phyloP scores from a whole-genome alignment of 2,797 vertebrate genomes.

The Notolabrus celidotus region DNA sequence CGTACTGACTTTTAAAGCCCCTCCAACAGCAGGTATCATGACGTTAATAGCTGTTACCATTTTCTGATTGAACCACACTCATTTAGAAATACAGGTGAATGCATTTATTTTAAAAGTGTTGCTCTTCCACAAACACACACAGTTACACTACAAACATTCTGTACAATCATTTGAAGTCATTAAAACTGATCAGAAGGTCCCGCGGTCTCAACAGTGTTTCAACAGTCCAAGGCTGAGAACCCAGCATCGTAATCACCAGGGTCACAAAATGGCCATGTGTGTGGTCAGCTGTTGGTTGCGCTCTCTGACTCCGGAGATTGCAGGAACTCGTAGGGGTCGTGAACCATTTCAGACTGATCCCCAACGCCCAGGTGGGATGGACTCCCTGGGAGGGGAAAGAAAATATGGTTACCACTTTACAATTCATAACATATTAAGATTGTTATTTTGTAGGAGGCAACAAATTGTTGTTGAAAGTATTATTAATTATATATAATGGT shows the following conservation, averaged over 20 bases:
- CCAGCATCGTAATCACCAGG: constrained; percentile 37
- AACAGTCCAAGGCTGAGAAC: constrained; percentile 22
- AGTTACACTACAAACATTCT: constrained; percentile 70
- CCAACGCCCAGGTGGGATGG: constrained; percentile 93
- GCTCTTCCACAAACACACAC: constrained; percentile 64
- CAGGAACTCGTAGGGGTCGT: constrained; percentile 97
- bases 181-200: constrained; percentile 33
- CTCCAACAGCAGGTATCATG: not conserved
- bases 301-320: constrained; percentile 92
- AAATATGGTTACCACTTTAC: constrained; percentile 21
- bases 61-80: constrained; percentile 30
- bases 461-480: no score
- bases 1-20: not conserved
- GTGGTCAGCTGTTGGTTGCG: constrained; percentile 83
- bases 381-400: constrained; percentile 85
- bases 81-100: constrained; percentile 57
- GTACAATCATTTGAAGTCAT: constrained; percentile 74
- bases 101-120: constrained; percentile 76
- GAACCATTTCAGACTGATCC: constrained; percentile 94
- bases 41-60: not conserved
- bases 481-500: no score
- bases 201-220: constrained; percentile 22
- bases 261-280: constrained; percentile 40
- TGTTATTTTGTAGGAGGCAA: no score
- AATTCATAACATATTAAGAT: not conserved